phyloP scores from a whole-genome alignment of 2,797 vertebrate species.

The Anniella stebbinsi region DNA sequence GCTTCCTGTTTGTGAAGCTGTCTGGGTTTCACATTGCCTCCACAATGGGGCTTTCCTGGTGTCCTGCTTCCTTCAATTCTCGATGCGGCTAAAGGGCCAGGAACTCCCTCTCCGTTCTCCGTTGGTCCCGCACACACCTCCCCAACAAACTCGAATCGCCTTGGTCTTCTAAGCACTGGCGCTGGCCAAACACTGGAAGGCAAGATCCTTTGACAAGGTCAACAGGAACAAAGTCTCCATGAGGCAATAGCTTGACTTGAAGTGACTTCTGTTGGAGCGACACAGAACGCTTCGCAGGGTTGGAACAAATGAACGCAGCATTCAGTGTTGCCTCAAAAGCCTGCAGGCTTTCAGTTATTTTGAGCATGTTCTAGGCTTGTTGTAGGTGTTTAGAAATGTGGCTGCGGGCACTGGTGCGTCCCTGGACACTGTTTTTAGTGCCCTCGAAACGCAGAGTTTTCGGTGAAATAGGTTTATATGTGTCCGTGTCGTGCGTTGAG shows the following conservation, averaged over 20 bases:
- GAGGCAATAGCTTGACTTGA: no score
- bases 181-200: neutral
- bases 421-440: no score
- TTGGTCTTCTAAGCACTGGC: neutral
- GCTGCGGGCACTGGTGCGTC: no score
- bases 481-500: no score
- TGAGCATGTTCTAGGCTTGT: no score
- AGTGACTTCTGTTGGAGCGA: no score
- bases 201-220: neutral
- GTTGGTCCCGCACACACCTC: neutral
- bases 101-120: neutral
- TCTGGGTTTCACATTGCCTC: neutral
- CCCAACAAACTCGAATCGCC: no score
- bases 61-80: constrained; percentile 15
- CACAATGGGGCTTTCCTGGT: neutral
- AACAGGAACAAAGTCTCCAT: no score
- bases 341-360: neutral
- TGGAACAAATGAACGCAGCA: neutral
- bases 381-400: neutral
- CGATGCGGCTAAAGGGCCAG: neutral
- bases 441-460: no score
- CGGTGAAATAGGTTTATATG: no score
- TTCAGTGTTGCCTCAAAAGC: neutral
- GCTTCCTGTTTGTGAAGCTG: constrained; percentile 2
- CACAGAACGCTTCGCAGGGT: neutral